Evolutionary conservation across 1,140 invertebrate species (phyloP), one percentile per base, ranked within the genome.

Genomic region (Drosophila parabipectinata): DNA sequence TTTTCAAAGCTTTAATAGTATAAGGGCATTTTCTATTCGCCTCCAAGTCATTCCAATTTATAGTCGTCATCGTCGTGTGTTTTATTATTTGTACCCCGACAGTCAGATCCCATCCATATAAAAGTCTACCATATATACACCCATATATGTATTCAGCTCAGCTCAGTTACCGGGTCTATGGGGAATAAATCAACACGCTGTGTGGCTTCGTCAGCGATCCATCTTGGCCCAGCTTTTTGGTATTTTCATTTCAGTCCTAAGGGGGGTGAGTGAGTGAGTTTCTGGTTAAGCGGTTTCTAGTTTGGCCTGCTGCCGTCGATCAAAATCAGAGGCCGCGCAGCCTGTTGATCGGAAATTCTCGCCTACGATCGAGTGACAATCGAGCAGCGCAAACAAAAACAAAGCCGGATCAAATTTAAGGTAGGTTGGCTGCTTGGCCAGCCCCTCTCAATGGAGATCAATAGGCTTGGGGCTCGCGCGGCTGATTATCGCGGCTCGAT

Each of bases 121-220:
- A 30, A 5, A 57, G 34, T 54, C 53, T 67, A 18, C 15, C 15
- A 18, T 18, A 51, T 52, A 63, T 64, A 41, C 9, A 50, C 10
- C 53, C 50, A 56, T 52, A 79, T 74, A 74, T 74, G 68, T 55
- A 44, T 44, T 7, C 41, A 44, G 41, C 41, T 44, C 39, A 59
- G 51, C 72, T 67, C 56, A 45, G 61, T 72, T 52, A 78, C 62
- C 55, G 44, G 51, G 72, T 88, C 83, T 89, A 63, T 88, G 76
- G 87, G 87, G 87, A 90, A 90, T 90, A 90, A 90, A 90, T 90
- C 87, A 90, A 87, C 87, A 90, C 87, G 82, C 87, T 90, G 87
- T 90, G 87, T 90, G 87, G 87, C 82, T 90, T 90, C 87, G 87
- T 90, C 87, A 90, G 73, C 87, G 76, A 90, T 90, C 87, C 88